Base-by-base conservation (phyloP, 2,113 vertebrate genomes). In the Phrynocephalus versicolor region DNA sequence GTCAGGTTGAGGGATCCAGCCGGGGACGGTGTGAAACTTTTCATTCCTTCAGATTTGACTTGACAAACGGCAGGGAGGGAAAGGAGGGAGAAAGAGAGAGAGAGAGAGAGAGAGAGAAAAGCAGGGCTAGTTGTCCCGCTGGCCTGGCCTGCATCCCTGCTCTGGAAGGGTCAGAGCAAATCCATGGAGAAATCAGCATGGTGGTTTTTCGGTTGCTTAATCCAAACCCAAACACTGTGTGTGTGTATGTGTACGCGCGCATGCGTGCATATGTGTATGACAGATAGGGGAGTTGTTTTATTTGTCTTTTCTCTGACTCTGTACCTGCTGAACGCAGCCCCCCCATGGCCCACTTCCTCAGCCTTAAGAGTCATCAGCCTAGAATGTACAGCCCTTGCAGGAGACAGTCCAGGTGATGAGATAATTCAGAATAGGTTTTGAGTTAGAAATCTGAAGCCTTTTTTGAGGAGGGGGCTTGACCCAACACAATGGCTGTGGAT, bases 321-420 rank as follows among this genome's bases (percentile, higher is more conserved):
- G 77, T 89, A 91, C 89, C 91, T 94, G 92, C 91, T 90, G 86
- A 94, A 90, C 90, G 85, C 89, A 93, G 88, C 88, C 92, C 27
- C 27, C 21, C 30, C 90, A 88, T 91, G 93, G 92, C 92, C 92
- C 93, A 92, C 92, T 94, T 92, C 94, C 89, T 90, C 90, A 93
- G 93, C 93, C 93, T 94, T 93, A 93, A 92, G 86, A 91, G 90
- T 92, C 91, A 87, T 89, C 92, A 91, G 89, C 89, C 93, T 90
- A 89, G 8, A 16, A 19, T 13, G 58, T 90, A 89, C 89, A 82
- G 83, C 81, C 89, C 88, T 94, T 87, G 71, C 90, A 89, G 92
- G 89, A 82, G 85, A 90, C 81, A 82, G 91, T 87, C 91, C 76
- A 85, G 88, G 79, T 5, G 64, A 89, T 83, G 69, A 84, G 85